Evolutionary conservation across 2,888 invertebrate genomes (phyloP), one percentile per base, ranked within the genome.

Genomic region (Furcula furcula): DNA sequence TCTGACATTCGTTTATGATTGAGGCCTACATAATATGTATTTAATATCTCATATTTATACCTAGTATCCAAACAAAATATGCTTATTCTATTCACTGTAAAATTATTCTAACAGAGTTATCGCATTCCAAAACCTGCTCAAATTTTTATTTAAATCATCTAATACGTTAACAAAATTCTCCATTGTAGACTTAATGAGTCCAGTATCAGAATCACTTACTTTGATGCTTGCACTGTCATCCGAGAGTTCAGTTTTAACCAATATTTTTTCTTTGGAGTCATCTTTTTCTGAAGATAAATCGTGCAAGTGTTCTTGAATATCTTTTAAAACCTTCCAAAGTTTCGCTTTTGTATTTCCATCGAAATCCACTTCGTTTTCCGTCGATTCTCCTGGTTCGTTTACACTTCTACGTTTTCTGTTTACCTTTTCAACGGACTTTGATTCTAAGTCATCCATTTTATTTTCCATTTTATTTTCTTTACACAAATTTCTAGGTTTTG

Each of bases 41-140:
- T n/a, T n/a, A n/a, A n/a, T n/a, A n/a, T n/a, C n/a, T n/a, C n/a
- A n/a, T n/a, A n/a, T n/a, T n/a, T n/a, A n/a, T n/a, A n/a, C n/a
- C n/a, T n/a, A n/a, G n/a, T n/a, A n/a, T 4, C 7, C 7, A 13
- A n/a, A 33, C 11, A 34, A 40, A 27, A 34, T 37, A 49, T 40
- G 25, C 40, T 49, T 49, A 31, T 28, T 16, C 30, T 39, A 40
- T 41, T 65, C 64, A 61, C 61, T 65, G 60, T 52, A 46, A 23
- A 41, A 37, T 28, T 76, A 88, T 39, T 83, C 78, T 45, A 86
- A 56, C 4, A 81, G 30, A 21, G 64, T 67, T 2, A 87, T 56
- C 4, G 74, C 70, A 26, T 70, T 68, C 76, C 84, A 82, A 49
- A 82, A 58, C 32, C 55, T 76, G 35, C 75, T 79, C 19, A 88